These are phyloP conservation scores for Sterrhoptilus dennistouni DNA, from an alignment of 2,113 vertebrate species.

Conservation along the genomic window DNA sequence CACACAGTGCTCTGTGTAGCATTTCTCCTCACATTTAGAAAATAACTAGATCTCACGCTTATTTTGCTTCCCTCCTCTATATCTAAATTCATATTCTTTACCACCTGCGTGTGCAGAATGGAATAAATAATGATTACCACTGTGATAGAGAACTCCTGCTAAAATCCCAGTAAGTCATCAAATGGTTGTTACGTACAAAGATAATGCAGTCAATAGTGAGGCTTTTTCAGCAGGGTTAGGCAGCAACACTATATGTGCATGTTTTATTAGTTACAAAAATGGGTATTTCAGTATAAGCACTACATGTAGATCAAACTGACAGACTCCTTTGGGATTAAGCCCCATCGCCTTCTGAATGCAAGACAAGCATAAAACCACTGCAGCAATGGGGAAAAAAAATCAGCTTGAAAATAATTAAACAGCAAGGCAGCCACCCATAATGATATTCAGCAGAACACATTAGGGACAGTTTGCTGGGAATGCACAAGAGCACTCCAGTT, in stretches of 20 bases:
- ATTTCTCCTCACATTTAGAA: conserved; percentile 35
- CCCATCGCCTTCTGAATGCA: conserved; percentile 79
- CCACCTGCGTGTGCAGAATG: conserved; percentile 62
- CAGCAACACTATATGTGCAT: conserved; percentile 69
- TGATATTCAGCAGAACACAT: conserved; percentile 84
- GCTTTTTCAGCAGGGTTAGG: conserved; percentile 67
- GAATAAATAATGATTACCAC: conserved; percentile 71
- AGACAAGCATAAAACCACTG: conserved; percentile 81
- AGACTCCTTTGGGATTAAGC: conserved; percentile 71
- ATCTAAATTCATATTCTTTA: conserved; percentile 71
- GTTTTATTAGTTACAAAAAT: conserved; percentile 72
- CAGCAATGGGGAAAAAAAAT: conserved; percentile 73
- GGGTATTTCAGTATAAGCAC: conserved; percentile 70
- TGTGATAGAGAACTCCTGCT: conserved; percentile 61
- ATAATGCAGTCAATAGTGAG: conserved; percentile 67
- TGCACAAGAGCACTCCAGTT: conserved; percentile 80
- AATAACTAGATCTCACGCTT: conserved; percentile 55
- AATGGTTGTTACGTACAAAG: conserved; percentile 64
- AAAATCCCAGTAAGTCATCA: conserved; percentile 72
- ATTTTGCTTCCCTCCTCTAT: conserved; percentile 23
- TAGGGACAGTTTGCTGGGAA: conserved; percentile 82
- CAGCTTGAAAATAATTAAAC: conserved; percentile 86
- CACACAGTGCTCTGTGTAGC: background rate
- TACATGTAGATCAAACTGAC: conserved; percentile 72
- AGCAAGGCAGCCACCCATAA: conserved; percentile 85